Evolutionary conservation across 2,113 vertebrate genomes (phyloP).

Genomic region (Ctenodactylus gundi): DNA sequence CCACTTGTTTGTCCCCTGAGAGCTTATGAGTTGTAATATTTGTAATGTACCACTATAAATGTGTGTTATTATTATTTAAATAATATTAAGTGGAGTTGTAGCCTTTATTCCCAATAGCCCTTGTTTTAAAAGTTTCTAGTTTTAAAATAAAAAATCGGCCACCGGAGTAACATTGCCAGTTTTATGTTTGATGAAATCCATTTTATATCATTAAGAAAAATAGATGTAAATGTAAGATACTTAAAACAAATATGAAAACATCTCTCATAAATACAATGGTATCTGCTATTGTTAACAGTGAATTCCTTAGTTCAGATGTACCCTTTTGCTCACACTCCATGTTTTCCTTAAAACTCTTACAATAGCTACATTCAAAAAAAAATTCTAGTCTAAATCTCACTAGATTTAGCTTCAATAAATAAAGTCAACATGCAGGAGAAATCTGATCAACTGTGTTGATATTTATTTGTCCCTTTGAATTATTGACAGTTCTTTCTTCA

Average conservation of each 20-base stretch:
- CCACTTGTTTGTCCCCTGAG: neutral
- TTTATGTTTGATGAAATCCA: slow-evolving; percentile 31
- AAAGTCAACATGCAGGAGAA: neutral
- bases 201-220: neutral
- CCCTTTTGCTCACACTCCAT: neutral
- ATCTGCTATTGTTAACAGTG: neutral
- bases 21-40: neutral
- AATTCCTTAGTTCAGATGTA: neutral
- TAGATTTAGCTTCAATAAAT: neutral
- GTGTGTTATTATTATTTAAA: neutral
- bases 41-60: neutral
- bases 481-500: neutral
- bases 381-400: neutral
- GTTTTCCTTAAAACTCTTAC: neutral
- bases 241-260: neutral
- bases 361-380: neutral
- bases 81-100: neutral
- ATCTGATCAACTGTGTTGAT: neutral
- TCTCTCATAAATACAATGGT: neutral
- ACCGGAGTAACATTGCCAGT: neutral
- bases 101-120: neutral
- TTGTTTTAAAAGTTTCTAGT: slow-evolving; percentile 20
- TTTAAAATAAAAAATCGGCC: neutral
- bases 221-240: neutral
- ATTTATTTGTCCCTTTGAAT: neutral